Evolutionary conservation across 2,797 vertebrate species (phyloP), one percentile per base, ranked within the genome.

Genomic region (Loriculus beryllinus): DNA sequence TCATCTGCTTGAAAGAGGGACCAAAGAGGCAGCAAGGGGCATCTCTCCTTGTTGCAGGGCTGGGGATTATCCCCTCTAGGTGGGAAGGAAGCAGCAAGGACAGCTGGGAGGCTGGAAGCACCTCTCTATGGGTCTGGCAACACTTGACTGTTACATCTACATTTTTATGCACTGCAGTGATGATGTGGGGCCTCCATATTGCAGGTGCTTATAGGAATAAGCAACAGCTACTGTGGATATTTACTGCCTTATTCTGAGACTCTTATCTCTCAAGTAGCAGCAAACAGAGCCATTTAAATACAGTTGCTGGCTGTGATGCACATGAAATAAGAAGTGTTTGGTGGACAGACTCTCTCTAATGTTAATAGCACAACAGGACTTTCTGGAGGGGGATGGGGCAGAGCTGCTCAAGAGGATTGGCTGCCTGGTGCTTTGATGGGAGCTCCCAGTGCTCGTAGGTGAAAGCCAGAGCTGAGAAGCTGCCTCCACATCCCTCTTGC

Each of bases 181-280:
- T 86, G 75, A 35, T 63, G 74, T 51, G 39, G 37, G 17, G 25
- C 23, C 22, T 85, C 33, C 0, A 12, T 52, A 31, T 21, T 68
- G 62, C 64, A 64, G 59, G 59, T 60, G n/a, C 78, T 93, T 48
- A 1, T 82, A 28, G 89, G 93, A 93, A 68, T 78, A 81, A 86
- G 56, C 67, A 59, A 40, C 51, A 64, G 91, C 68, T 35, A 70
- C 52, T 68, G 49, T 78, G 85, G 92, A 57, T 89, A 89, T 91
- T 94, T 92, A 70, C 52, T 91, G 62, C 82, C 76, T 85, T 77
- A 81, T 83, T 88, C 92, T 21, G 65, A 48, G 59, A 90, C 62
- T 60, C 90, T 92, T 86, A 43, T 72, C 72, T 86, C 72, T 87
- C 82, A 78, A 76, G 80, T 28, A 83, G 67, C 57, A 83, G 76